Evolutionary conservation across 37 sponge, comb jelly and placozoan genomes (phyloP).

Genomic region (Agelas oroides): DNA sequence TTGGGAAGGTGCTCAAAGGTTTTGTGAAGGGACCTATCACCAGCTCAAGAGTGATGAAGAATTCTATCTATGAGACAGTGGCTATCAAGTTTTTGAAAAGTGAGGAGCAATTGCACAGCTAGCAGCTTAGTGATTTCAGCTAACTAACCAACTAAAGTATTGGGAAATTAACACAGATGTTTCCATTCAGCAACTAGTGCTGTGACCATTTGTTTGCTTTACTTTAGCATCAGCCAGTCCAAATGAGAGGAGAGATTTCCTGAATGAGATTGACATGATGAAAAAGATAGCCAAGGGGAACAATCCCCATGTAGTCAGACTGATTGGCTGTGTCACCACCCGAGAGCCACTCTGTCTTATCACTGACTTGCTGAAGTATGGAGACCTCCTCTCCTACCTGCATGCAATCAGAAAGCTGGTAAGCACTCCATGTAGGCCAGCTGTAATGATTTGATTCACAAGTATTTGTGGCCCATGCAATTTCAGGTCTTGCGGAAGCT

Average conservation of each 20-base stretch:
- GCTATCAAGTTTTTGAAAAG: constrained; percentile 68
- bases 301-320: constrained; percentile 68
- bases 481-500: too few species aligned
- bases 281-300: constrained; percentile 64
- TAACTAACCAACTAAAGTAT: too few species aligned
- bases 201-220: too few species aligned
- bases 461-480: too few species aligned
- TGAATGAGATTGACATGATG: constrained; percentile 80
- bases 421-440: not conserved
- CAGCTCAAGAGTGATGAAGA: constrained; percentile 3
- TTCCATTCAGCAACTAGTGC: too few species aligned
- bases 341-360: constrained; percentile 75
- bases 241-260: constrained; percentile 46
- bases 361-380: constrained; percentile 65
- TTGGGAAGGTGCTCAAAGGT: constrained; percentile 76
- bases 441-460: too few species aligned
- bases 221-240: constrained; percentile 16
- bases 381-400: constrained; percentile 71
- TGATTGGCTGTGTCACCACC: constrained; percentile 78
- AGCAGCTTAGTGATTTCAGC: not conserved
- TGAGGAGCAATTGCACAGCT: not conserved
- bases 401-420: constrained; percentile 61
- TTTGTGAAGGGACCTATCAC: constrained; percentile 31
- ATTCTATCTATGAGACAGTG: constrained; percentile 11
- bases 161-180: too few species aligned